phyloP scores from a whole-genome alignment of 2,113 vertebrate species.

The Sus scrofa region T2T-Sscrofa CM000813.6:127536501-127537000 shows the following conservation, averaged over 20 bases:
- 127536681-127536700: neutral
- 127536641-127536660: neutral
- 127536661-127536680: neutral
- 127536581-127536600: neutral
- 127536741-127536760: neutral
- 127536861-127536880: slow-evolving; percentile 26
- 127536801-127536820: neutral
- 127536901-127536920: neutral
- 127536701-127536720: neutral
- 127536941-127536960: neutral
- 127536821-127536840: slow-evolving; percentile 6
- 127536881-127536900: slow-evolving; percentile 50
- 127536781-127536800: neutral
- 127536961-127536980: neutral
- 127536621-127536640: neutral
- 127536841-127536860: neutral
- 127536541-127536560: neutral
- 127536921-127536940: neutral
- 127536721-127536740: neutral
- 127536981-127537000: neutral
- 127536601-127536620: neutral
- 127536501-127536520: slow-evolving; percentile 42
- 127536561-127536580: neutral
- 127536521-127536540: neutral
- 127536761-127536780: neutral